Evolutionary conservation across 2,797 vertebrate genomes (phyloP), one percentile per base, ranked within the genome.

Genomic region (Protonibea diacanthus): DNA sequence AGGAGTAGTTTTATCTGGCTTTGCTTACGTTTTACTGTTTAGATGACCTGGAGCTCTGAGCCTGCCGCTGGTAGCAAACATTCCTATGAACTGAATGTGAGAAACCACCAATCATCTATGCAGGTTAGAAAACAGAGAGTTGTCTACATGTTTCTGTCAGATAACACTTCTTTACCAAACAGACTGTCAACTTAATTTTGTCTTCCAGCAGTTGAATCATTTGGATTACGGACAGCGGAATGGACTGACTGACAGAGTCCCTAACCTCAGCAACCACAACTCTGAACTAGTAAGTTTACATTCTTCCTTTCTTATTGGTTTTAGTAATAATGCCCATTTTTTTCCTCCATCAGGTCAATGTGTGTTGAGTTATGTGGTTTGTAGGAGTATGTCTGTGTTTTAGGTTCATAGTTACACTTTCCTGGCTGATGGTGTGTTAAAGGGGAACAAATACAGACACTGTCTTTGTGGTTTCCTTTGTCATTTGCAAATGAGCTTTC

Each of bases 91-190:
- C 21, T 76, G 13, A 84, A 81, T 69, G 18, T 78, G 33, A 87
- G 56, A 78, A 88, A 83, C 62, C 56, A 76, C 33, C 84, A 74
- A 2, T 71, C 84, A 38, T 51, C 82, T 76, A 74, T 85, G 75
- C 92, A 94, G 92, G 91, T 93, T 74, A 67, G 87, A 75, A 60
- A 63, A 45, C 1, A 58, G 23, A 45, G 60, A 11, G 2, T 51
- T 15, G 23, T 33, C 13, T 3, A 1, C 38, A 15, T 25, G n/a
- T 58, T 25, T 47, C 33, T 56, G 7, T 49, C 0, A 5, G 21
- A 0, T 47, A 17, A 51, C 11, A 7, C 14, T 61, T 7, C 18
- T 20, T 69, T 3, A 64, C 25, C 4, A 59, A 60, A 56, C 33
- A 11, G 4, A 48, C 5, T 33, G 9, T 56, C n/a, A 74, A 6